Evolutionary conservation across 2,113 vertebrate genomes (phyloP).

Genomic region (Xiphias gladius): DNA sequence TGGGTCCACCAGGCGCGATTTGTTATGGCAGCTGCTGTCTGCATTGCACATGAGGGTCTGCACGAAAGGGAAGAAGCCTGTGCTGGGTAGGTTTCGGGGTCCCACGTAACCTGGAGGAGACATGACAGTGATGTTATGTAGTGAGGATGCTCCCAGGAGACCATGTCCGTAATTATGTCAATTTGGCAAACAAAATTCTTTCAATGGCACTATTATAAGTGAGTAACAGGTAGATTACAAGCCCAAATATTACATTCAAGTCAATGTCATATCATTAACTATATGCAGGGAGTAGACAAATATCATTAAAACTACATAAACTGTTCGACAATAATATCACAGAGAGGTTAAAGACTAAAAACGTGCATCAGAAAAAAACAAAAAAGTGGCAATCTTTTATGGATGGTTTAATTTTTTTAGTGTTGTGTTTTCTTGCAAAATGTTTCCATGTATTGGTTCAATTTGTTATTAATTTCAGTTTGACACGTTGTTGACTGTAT

Average conservation of each 20-base stretch:
- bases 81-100: constrained; percentile 93
- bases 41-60: constrained; percentile 93
- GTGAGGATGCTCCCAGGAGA: neutral
- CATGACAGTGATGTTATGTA: neutral
- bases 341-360: neutral
- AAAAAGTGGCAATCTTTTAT: neutral
- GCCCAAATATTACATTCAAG: neutral
- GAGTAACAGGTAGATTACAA: neutral
- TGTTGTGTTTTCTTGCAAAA: neutral
- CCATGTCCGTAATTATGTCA: neutral
- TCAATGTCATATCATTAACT: neutral
- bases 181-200: neutral
- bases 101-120: constrained; percentile 89
- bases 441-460: neutral
- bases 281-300: neutral
- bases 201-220: neutral
- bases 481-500: neutral
- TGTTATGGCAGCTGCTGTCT: constrained; percentile 89
- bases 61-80: constrained; percentile 94
- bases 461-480: neutral
- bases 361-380: neutral
- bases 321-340: neutral
- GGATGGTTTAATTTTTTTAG: neutral
- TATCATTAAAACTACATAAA: neutral
- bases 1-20: constrained; percentile 73